These are phyloP conservation scores for Notospermus geniculatus DNA, from an alignment of 1,140 invertebrate species.

Conservation along the genomic window DNA sequence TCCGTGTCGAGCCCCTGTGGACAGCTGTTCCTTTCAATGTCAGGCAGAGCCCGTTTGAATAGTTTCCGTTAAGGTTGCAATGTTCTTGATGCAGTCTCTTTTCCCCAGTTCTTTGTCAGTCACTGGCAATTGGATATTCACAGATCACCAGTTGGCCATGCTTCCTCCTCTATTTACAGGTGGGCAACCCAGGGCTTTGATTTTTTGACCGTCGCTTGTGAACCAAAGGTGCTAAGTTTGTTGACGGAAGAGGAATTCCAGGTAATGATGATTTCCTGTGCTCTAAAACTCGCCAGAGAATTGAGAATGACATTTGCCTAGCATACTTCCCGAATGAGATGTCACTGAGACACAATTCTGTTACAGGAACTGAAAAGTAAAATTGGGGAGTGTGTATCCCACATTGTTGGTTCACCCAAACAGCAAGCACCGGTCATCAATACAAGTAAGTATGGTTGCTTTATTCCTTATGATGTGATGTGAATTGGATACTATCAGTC, in stretches of 20 bases:
- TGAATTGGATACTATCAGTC: too few species aligned
- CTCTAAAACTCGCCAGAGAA: too few species aligned
- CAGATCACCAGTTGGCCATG: too few species aligned
- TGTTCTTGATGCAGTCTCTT: too few species aligned
- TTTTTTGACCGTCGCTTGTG: conserved; percentile 77
- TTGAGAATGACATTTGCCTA: too few species aligned
- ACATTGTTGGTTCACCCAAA: conserved; percentile 69
- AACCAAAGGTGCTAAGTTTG: conserved; percentile 74
- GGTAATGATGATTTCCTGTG: conserved; percentile 28
- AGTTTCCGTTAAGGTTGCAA: too few species aligned
- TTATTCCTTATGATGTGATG: too few species aligned
- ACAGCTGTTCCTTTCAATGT: conserved; percentile 2
- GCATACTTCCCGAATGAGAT: too few species aligned
- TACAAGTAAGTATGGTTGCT: too few species aligned
- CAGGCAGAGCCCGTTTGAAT: conserved; percentile 9
- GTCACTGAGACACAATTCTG: conserved; percentile 20
- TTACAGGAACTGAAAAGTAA: conserved; percentile 64
- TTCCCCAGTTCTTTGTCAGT: too few species aligned
- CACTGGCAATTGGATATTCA: too few species aligned
- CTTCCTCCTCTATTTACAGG: conserved; percentile 31
- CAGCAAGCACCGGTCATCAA: conserved; percentile 23
- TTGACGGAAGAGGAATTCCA: conserved; percentile 76
- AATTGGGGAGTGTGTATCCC: conserved; percentile 75
- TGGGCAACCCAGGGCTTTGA: conserved; percentile 67
- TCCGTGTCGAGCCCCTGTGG: too few species aligned